Evolutionary conservation across 2,888 invertebrate genomes (phyloP), one percentile per base, ranked within the genome.

Genomic region (Hoplodrina blanda): DNA sequence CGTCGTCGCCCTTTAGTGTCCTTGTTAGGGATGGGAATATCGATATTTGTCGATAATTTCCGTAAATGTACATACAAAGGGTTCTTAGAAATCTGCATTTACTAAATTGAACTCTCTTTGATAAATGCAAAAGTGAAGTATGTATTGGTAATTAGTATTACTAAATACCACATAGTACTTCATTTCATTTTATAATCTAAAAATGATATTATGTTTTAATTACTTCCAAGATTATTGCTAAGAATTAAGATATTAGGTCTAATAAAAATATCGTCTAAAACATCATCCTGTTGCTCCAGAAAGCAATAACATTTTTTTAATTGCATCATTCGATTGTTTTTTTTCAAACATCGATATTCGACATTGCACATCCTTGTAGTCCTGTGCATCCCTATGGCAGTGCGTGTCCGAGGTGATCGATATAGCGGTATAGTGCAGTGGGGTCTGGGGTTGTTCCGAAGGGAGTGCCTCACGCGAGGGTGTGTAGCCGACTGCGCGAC

Each of bases 321-420:
- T 44, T 44, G 11, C 44, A 44, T 15, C 44, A 37, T 44, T 15
- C 2, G 25, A 54, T 44, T 5, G 17, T 30, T 25, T 2, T n/a
- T 46, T 46, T 25, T 30, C n/a, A 46, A 17, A 46, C 46, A 61
- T 61, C 61, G 52, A 62, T 2, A 61, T 55, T 44, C 54, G 50
- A 62, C 15, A 62, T 1, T 67, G 25, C 76, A 76, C 5, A 10
- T 76, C 52, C 70, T 77, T 76, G 56, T 49, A 50, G 0, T 54
- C 4, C 2, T 11, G 53, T 57, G 61, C 77, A 57, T 76, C 76
- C 55, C 77, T 77, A 69, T 41, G n/a, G 20, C n/a, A 90, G 83
- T 86, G 86, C 84, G 87, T 89, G 90, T 89, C 89, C 90, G 54
- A 87, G 85, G 88, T 92, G 92, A 94, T 94, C 94, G 92, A 93